These are phyloP conservation scores for Lepilemur septentrionalis DNA, from an alignment of 2,797 vertebrate species.

Conservation along the genomic window DNA sequence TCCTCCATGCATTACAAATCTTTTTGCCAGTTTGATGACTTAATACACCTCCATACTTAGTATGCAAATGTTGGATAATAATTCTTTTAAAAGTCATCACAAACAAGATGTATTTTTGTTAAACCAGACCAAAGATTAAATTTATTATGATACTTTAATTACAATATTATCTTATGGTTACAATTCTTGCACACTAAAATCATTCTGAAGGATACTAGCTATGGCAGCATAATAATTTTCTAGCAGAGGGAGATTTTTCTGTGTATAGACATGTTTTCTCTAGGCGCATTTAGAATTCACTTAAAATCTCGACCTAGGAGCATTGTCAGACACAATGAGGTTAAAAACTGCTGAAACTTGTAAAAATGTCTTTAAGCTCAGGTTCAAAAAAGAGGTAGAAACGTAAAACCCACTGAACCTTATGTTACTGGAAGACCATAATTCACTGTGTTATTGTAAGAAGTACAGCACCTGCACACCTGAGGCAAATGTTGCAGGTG, in stretches of 20 bases:
- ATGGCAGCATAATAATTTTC: neutral
- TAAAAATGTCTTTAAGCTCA: constrained; percentile 31
- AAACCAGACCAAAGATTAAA: neutral
- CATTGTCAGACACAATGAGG: constrained; percentile 25
- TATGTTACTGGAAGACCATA: neutral
- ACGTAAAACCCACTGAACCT: constrained; percentile 1
- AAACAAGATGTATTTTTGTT: neutral
- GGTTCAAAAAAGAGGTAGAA: constrained; percentile 32
- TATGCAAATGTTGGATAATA: neutral
- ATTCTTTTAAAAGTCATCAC: constrained; percentile 17
- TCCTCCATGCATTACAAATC: neutral
- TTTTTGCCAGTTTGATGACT: neutral
- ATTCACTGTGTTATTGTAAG: neutral
- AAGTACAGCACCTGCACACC: constrained; percentile 42
- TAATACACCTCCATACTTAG: neutral
- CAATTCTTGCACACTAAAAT: neutral
- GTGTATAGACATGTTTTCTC: neutral
- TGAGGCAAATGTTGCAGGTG: constrained; percentile 20
- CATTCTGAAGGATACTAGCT: neutral
- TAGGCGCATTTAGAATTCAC: neutral
- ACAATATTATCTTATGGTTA: neutral
- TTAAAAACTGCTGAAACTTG: constrained; percentile 54
- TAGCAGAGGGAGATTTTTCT: neutral
- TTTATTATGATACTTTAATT: neutral
- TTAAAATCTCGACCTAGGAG: constrained; percentile 9